These are phyloP conservation scores for Capitulum mitella DNA, from an alignment of 2,888 invertebrate genomes.

Conservation along the genomic window DNA sequence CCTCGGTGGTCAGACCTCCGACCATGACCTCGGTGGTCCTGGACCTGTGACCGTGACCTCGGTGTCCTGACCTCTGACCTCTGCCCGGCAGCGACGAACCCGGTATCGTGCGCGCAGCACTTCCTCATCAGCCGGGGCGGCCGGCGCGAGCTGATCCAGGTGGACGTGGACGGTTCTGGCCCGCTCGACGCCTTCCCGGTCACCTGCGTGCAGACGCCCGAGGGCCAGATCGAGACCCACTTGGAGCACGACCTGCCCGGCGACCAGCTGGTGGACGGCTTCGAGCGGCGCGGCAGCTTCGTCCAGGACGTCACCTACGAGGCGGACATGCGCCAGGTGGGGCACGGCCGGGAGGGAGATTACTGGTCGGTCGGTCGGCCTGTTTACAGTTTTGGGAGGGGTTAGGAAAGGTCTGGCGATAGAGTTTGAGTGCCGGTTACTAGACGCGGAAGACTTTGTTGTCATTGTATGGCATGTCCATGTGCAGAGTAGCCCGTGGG, in stretches of 20 bases:
- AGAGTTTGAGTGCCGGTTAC: too few relatives aligned
- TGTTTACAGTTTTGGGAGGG: too few relatives aligned
- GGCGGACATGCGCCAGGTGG: slow-evolving; percentile 63
- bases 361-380: too few relatives aligned
- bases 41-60: slow-evolving; percentile 20
- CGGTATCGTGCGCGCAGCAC: slow-evolving; percentile 79
- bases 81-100: slow-evolving; percentile 59
- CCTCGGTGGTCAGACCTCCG: too few relatives aligned
- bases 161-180: slow-evolving; percentile 95
- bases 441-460: too few relatives aligned
- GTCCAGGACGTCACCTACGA: slow-evolving; percentile 80
- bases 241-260: slow-evolving; percentile 72
- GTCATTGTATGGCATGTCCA: too few relatives aligned
- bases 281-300: slow-evolving; percentile 84
- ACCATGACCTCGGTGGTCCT: too few relatives aligned
- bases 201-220: slow-evolving; percentile 75
- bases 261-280: slow-evolving; percentile 65
- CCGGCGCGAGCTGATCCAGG: slow-evolving; percentile 57
- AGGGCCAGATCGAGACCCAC: slow-evolving; percentile 83
- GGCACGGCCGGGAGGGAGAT: too few relatives aligned
- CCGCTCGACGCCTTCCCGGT: slow-evolving; percentile 63
- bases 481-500: too few relatives aligned
- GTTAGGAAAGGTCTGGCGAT: too few relatives aligned
- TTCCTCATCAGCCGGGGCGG: neutral
- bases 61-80: slow-evolving; percentile 48